Percentiles rank a stretch among this genome's conserved stretches.
phyloP scores from a whole-genome alignment of 2,888 invertebrate genomes.

The Thalpophila matura region DNA sequence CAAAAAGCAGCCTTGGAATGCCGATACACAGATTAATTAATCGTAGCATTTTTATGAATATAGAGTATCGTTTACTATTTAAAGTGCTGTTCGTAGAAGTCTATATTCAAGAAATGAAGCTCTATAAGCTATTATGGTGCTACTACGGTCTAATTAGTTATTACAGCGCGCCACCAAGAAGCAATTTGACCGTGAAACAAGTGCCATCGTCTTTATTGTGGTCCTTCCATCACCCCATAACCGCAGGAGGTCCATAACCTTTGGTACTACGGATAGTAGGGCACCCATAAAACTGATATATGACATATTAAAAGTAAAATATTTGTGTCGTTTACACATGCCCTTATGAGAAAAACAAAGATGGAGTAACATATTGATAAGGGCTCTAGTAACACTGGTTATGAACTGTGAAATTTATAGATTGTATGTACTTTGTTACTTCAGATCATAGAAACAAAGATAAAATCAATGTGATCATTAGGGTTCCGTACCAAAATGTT shows the following conservation, averaged over 20 bases:
- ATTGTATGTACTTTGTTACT: no score
- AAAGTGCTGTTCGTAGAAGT: no score
- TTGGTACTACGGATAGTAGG: slow-evolving; percentile 21
- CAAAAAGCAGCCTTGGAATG: no score
- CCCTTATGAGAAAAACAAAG: slow-evolving; percentile 44
- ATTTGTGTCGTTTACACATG: slow-evolving; percentile 46
- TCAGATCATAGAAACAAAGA: no score
- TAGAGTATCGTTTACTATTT: no score
- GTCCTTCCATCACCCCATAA: slow-evolving; percentile 40
- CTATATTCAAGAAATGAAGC: no score
- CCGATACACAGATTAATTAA: no score
- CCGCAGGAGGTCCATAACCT: slow-evolving; percentile 49
- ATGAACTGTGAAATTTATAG: not conserved
- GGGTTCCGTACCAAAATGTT: no score
- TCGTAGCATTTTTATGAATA: no score
- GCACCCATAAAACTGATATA: slow-evolving; percentile 59
- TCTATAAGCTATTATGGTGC: no score
- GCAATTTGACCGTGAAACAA: slow-evolving; percentile 37
- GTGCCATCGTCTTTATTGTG: slow-evolving; percentile 37
- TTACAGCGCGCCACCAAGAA: not conserved
- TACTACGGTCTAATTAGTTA: not conserved
- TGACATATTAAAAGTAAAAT: slow-evolving; percentile 59
- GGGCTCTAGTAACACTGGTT: not conserved
- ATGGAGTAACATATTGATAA: slow-evolving; percentile 23
- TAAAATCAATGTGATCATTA: no score